These are phyloP conservation scores for Callopanchax toddi DNA, from an alignment of 2,113 vertebrate genomes.

Conservation along the genomic window DNA sequence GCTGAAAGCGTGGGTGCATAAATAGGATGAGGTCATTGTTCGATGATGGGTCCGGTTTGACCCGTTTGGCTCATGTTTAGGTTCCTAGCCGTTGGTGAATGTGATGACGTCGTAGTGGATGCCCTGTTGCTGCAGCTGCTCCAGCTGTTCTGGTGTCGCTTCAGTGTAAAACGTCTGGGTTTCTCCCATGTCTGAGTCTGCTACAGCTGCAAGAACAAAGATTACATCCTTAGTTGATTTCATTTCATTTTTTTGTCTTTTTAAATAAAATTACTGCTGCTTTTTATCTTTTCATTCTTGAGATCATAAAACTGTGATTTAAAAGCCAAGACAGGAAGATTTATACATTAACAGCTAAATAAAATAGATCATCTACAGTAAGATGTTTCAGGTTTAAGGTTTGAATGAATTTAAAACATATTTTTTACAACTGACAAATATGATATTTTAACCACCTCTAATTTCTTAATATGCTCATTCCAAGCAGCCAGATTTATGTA, in stretches of 20 bases:
- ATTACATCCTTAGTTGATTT: too few relatives aligned
- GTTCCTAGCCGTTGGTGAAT: slow-evolving; percentile 80
- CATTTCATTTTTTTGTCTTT: background rate
- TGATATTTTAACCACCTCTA: too few relatives aligned
- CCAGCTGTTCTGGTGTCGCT: slow-evolving; percentile 86
- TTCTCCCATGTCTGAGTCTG: slow-evolving; percentile 90
- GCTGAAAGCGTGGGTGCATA: slow-evolving; percentile 42
- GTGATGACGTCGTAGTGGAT: slow-evolving; percentile 95
- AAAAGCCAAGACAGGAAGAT: background rate
- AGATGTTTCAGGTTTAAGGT: too few relatives aligned
- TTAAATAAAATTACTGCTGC: background rate
- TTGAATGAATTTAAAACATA: too few relatives aligned
- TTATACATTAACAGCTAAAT: too few relatives aligned
- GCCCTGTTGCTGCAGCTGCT: slow-evolving; percentile 90
- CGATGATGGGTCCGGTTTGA: slow-evolving; percentile 32
- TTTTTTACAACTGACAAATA: too few relatives aligned
- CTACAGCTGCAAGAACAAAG: slow-evolving; percentile 82
- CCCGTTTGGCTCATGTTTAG: background rate
- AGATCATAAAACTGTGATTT: background rate
- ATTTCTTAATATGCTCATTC: too few relatives aligned
- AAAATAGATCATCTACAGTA: too few relatives aligned
- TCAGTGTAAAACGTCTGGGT: slow-evolving; percentile 87
- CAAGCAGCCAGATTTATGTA: too few relatives aligned
- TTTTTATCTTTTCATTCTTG: background rate
- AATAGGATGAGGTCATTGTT: slow-evolving; percentile 42